Conservation (phyloP, 2,113 vertebrate genomes). For the Oreotrochilus melanogaster region DNA sequence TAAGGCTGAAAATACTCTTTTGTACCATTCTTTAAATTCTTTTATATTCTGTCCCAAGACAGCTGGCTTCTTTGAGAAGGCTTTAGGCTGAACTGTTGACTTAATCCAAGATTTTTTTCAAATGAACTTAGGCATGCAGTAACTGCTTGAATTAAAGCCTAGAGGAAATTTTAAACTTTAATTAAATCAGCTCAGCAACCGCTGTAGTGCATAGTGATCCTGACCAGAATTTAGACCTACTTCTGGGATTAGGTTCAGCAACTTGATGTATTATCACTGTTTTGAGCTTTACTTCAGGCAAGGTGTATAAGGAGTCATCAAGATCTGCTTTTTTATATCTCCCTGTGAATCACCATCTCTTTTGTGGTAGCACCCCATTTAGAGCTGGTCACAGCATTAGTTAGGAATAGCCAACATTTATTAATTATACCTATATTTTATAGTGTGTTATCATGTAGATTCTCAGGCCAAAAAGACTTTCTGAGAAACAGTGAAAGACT, state of each 20-base stretch:
- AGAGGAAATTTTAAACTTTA: background rate
- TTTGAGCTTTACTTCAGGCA: background rate
- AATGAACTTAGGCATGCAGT: background rate
- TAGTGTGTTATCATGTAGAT: background rate
- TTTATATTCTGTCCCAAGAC: background rate
- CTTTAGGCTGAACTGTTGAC: background rate
- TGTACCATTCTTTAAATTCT: background rate
- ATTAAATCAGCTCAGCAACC: background rate
- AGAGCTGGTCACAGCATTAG: fast-evolving
- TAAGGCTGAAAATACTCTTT: background rate
- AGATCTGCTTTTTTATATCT: background rate
- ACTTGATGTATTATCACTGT: background rate
- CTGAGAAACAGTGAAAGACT: background rate
- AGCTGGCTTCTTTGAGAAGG: background rate
- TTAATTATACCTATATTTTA: background rate
- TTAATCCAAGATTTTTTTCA: background rate
- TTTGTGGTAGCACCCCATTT: background rate
- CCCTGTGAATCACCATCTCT: background rate
- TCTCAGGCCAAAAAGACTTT: background rate
- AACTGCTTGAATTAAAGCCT: background rate
- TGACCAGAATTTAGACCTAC: background rate
- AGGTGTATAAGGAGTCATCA: background rate
- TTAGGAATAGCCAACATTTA: background rate
- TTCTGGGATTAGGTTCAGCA: background rate
- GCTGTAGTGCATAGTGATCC: background rate